phyloP scores from a whole-genome alignment of 2,888 invertebrate genomes.

The Dynastes maya region DNA sequence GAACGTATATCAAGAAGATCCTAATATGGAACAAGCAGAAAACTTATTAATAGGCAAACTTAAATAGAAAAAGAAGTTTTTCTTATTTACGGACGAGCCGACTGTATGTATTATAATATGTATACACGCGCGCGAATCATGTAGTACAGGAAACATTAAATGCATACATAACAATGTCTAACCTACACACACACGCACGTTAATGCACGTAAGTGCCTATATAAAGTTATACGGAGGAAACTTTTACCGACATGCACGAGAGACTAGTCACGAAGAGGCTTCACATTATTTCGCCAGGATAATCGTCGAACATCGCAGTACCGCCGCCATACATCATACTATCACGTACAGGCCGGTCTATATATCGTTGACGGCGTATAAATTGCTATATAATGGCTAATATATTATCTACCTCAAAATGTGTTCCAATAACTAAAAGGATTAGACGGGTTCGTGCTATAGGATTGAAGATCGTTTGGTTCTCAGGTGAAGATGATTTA shows the following conservation, averaged over 20 bases:
- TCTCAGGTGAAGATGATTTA: neutral
- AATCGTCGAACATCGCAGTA: slow-evolving; percentile 5
- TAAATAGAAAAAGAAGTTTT: slow-evolving; percentile 28
- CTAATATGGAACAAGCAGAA: slow-evolving; percentile 16
- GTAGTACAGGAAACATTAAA: slow-evolving; percentile 37
- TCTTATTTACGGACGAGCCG: slow-evolving; percentile 1
- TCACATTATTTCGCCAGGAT: slow-evolving; percentile 20
- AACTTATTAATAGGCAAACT: slow-evolving; percentile 32
- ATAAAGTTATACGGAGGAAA: slow-evolving; percentile 15
- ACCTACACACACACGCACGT: neutral
- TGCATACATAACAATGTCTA: slow-evolving; percentile 36
- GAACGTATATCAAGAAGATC: slow-evolving; percentile 1
- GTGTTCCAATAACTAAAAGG: neutral
- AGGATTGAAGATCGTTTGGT: neutral
- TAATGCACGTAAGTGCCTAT: neutral
- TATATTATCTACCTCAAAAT: slow-evolving; percentile 9
- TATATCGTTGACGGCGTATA: slow-evolving; percentile 24
- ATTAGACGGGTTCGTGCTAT: neutral
- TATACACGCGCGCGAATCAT: slow-evolving; percentile 35
- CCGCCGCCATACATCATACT: slow-evolving; percentile 23
- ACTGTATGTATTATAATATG: slow-evolving; percentile 16
- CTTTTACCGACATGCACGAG: slow-evolving; percentile 33
- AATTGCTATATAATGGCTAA: slow-evolving; percentile 19
- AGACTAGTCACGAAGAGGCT: slow-evolving; percentile 35
- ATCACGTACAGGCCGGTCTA: slow-evolving; percentile 27